phyloP scores from a whole-genome alignment of 2,113 vertebrate species.

The Psilopsiagon aymara region DNA sequence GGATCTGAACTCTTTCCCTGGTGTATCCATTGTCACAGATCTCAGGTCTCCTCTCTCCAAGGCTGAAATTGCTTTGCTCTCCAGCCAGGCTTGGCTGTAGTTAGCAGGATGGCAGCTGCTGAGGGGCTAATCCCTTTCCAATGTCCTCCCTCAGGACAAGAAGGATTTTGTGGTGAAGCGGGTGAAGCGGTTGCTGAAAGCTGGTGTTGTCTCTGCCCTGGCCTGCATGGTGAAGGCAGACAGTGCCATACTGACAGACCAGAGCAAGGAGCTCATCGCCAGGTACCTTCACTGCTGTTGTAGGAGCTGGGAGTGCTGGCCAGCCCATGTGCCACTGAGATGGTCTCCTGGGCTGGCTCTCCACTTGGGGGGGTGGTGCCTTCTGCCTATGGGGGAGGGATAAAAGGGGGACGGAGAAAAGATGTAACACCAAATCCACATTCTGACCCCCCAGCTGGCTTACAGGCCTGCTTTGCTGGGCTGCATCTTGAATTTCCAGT shows the following conservation, averaged over 20 bases:
- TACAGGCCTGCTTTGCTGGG: not conserved
- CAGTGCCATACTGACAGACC: slow-evolving; percentile 88
- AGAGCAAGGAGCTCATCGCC: slow-evolving; percentile 92
- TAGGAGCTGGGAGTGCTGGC: not conserved
- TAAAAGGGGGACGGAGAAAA: not conserved
- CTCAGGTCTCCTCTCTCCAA: not conserved
- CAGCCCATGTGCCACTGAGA: not conserved
- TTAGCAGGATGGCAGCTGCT: not conserved
- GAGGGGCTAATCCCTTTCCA: not conserved
- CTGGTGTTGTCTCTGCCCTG: slow-evolving; percentile 86
- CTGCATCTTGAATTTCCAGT: not conserved
- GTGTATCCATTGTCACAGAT: not conserved
- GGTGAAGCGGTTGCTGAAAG: slow-evolving; percentile 89
- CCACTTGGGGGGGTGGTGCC: accelerated
- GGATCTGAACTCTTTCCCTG: not conserved
- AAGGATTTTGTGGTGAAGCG: slow-evolving; percentile 91
- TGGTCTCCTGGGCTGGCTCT: not conserved
- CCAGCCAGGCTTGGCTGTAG: not conserved
- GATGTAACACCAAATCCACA: accelerated
- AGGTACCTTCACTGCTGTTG: slow-evolving; percentile 69
- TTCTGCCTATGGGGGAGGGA: accelerated
- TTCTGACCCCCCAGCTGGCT: not conserved
- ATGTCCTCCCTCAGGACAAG: slow-evolving; percentile 84
- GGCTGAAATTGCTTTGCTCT: not conserved
- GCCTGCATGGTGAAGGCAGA: slow-evolving; percentile 95